Percentiles rank a stretch among this genome's conserved stretches.
Evolutionary conservation across 2,113 vertebrate genomes (phyloP).

Genomic region (Oriolus oriolus): DNA sequence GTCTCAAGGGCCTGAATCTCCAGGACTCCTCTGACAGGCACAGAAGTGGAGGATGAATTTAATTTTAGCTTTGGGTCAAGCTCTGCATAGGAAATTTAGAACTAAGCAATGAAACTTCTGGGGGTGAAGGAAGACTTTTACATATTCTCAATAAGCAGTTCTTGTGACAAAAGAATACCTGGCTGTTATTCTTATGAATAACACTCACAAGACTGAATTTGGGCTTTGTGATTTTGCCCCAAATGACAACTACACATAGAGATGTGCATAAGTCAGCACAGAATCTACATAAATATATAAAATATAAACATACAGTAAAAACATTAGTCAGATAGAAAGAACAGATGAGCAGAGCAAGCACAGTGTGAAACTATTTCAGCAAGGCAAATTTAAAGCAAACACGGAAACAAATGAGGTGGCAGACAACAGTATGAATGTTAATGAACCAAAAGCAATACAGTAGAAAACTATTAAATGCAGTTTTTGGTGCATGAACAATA

Average conservation of each 20-base stretch:
- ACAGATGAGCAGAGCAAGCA: conserved; percentile 19
- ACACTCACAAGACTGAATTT: neutral
- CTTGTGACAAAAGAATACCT: neutral
- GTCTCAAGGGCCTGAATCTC: neutral
- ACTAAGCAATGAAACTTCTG: neutral
- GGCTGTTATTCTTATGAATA: neutral
- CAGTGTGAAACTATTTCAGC: conserved; percentile 55
- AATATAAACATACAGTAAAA: conserved; percentile 1
- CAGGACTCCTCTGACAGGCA: neutral
- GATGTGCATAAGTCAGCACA: neutral
- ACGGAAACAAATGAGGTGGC: conserved; percentile 61
- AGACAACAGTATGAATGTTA: conserved; percentile 65
- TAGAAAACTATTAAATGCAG: conserved; percentile 60
- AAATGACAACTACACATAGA: neutral
- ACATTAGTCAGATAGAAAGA: conserved; percentile 26
- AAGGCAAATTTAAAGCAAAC: conserved; percentile 65
- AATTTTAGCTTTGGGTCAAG: neutral
- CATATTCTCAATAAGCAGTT: neutral
- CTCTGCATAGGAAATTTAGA: neutral
- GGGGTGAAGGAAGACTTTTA: neutral
- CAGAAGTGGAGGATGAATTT: neutral
- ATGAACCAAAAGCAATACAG: conserved; percentile 53
- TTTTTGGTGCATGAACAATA: conserved; percentile 60
- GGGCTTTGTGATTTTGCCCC: neutral
- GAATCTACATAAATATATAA: conserved; percentile 2